Base-by-base conservation (phyloP, 2,797 vertebrate species). In the Notolabrus celidotus region DNA sequence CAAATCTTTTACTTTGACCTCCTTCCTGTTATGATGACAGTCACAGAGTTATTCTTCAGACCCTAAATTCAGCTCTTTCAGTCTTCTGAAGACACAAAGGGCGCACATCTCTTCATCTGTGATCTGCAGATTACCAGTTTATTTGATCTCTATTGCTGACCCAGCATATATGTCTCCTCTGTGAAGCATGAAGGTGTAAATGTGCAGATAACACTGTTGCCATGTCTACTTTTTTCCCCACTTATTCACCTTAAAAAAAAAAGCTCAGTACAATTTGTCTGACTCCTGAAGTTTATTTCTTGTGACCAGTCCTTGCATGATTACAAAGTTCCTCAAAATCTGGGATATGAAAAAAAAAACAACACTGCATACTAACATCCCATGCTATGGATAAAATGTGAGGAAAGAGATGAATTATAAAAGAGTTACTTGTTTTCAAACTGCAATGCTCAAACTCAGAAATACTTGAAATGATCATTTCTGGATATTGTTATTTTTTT, bases 41-140 rank as follows among this genome's bases (percentile, higher is more conserved):
- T 46, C n/a, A 19, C 61, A 53, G 25, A 56, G 59, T 25, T 45
- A 65, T 51, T 75, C 20, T 49, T 64, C 58, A 46, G 67, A 27
- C 25, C 55, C n/a, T 70, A 8, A 38, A 49, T 59, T 68, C 59
- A 63, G 71, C 42, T 75, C 45, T 71, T 75, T 68, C n/a, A 22
- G 68, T 52, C 52, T 74, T 47, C 50, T 65, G 49, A 66, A 62
- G 61, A 55, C 69, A 72, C 64, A 72, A 72, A 70, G 43, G 34
- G 31, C 68, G 63, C 15, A 36, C 22, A 41, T 67, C 58, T 14
- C 33, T 27, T 47, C 34, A 20, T 43, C 61, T 49, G 61, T 54
- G 67, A 71, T 63, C 42, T 42, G 54, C 33, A 5, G 76, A 70
- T 77, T 70, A 56, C 52, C 51, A 36, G n/a, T 49, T 74, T 64